phyloP scores from a whole-genome alignment of 2,113 vertebrate genomes.

The Sceloporus tristichus region DNA sequence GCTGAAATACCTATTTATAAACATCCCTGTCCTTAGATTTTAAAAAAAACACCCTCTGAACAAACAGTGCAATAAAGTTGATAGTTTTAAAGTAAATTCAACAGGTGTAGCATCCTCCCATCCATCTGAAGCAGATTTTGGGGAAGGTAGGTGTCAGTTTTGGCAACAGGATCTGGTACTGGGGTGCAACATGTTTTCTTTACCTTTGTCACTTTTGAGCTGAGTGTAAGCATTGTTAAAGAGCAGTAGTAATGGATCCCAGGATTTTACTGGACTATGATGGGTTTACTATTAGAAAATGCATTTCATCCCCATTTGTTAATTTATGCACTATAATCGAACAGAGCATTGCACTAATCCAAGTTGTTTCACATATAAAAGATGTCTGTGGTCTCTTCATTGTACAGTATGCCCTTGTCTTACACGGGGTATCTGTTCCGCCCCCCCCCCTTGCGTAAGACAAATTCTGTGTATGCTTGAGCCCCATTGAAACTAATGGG shows the following conservation, averaged over 20 bases:
- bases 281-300: not conserved
- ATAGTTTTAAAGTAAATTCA: not conserved
- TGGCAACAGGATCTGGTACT: too few species aligned
- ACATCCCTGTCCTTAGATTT: not conserved
- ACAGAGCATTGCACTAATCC: too few species aligned
- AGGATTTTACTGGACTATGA: too few species aligned
- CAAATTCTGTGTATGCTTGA: too few species aligned
- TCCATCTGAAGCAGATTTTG: not conserved
- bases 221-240: not conserved
- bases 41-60: not conserved
- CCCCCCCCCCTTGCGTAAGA: too few species aligned
- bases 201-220: not conserved
- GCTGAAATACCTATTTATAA: slow-evolving; percentile 21
- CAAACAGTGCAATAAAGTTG: not conserved
- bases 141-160: not conserved
- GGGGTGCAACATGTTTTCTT: not conserved
- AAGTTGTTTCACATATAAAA: not conserved
- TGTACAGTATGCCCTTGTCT: not conserved
- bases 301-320: not conserved
- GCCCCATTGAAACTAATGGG: too few species aligned
- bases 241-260: not conserved
- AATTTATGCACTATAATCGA: not conserved
- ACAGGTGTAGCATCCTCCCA: not conserved
- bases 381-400: not conserved
- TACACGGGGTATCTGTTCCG: too few species aligned